These are phyloP conservation scores for Paedocypris sp. DNA, from an alignment of 2,113 vertebrate species.

Conservation along the genomic window DNA sequence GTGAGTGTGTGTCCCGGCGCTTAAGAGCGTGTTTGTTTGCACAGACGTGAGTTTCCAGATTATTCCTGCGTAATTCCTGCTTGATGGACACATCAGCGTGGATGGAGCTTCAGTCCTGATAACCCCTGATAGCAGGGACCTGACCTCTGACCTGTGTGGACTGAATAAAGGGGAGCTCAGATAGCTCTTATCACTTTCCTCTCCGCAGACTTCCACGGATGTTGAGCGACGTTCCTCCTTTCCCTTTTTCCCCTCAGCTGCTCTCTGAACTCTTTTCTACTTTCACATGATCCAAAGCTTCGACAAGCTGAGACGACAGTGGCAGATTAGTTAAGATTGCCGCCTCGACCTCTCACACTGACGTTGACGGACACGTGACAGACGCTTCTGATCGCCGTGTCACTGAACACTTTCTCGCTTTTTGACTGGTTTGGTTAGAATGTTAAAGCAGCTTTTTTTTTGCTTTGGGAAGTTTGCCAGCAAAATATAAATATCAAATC, in stretches of 20 bases:
- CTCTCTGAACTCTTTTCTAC: not conserved
- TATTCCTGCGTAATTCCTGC: not conserved
- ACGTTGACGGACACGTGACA: not conserved
- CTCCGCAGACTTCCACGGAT: not conserved
- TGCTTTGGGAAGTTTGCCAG: too few relatives aligned
- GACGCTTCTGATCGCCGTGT: too few relatives aligned
- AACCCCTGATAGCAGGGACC: constrained; percentile 41
- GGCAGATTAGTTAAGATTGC: constrained; percentile 16
- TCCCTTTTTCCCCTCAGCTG: not conserved
- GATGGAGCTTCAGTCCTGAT: constrained; percentile 19
- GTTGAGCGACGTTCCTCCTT: constrained; percentile 29
- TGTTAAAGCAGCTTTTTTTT: too few relatives aligned
- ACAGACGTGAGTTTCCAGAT: not conserved
- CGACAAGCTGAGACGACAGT: not conserved
- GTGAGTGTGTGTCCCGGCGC: not conserved
- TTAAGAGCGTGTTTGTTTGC: constrained; percentile 4
- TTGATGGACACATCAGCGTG: constrained; percentile 9
- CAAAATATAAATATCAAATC: too few relatives aligned
- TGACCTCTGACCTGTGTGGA: constrained; percentile 23
- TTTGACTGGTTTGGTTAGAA: too few relatives aligned
- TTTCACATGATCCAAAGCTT: constrained; percentile 3
- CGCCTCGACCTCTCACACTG: not conserved
- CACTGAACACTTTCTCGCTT: too few relatives aligned
- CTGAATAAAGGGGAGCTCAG: constrained; percentile 20
- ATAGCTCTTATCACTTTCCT: constrained; percentile 32